Percentiles rank a stretch among this genome's conserved stretches.
phyloP scores from a whole-genome alignment of 2,888 invertebrate species.

The Pammene aurita region DNA sequence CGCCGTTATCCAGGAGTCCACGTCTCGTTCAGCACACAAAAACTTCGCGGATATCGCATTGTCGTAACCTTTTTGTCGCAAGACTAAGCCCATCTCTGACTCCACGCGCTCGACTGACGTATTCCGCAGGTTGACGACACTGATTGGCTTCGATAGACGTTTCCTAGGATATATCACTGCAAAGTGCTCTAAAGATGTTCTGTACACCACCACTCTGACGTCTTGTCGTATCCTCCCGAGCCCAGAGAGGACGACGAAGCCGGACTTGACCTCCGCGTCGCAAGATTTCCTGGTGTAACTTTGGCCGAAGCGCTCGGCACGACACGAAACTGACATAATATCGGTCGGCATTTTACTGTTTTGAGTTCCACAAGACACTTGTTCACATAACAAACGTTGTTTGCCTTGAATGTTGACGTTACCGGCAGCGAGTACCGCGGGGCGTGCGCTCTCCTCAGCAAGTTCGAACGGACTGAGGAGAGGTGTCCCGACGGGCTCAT shows the following conservation, averaged over 20 bases:
- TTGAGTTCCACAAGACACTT: constrained; percentile 49
- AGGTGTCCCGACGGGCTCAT: constrained; percentile 56
- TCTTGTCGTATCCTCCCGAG: constrained; percentile 84
- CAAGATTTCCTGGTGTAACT: constrained; percentile 59
- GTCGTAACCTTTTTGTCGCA: constrained; percentile 86
- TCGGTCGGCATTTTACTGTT: constrained; percentile 72
- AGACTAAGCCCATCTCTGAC: constrained; percentile 78
- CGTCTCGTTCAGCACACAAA: constrained; percentile 81
- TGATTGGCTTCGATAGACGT: constrained; percentile 84
- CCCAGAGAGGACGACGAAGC: constrained; percentile 84
- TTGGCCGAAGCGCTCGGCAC: constrained; percentile 68
- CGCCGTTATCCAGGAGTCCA: constrained; percentile 84
- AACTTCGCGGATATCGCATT: constrained; percentile 84
- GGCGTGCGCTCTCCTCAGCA: constrained; percentile 47
- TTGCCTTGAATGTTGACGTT: constrained; percentile 51
- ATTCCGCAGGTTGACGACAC: constrained; percentile 85
- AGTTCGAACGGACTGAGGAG: constrained; percentile 59
- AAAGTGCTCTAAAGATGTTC: constrained; percentile 85
- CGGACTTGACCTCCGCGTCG: constrained; percentile 85
- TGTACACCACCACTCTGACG: constrained; percentile 85
- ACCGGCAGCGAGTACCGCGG: constrained; percentile 44
- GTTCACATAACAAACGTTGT: constrained; percentile 54
- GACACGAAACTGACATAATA: constrained; percentile 63
- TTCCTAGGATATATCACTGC: constrained; percentile 86
- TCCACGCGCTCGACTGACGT: constrained; percentile 81